phyloP scores from a whole-genome alignment of 2,888 invertebrate genomes.

The Eurois occulta region DNA sequence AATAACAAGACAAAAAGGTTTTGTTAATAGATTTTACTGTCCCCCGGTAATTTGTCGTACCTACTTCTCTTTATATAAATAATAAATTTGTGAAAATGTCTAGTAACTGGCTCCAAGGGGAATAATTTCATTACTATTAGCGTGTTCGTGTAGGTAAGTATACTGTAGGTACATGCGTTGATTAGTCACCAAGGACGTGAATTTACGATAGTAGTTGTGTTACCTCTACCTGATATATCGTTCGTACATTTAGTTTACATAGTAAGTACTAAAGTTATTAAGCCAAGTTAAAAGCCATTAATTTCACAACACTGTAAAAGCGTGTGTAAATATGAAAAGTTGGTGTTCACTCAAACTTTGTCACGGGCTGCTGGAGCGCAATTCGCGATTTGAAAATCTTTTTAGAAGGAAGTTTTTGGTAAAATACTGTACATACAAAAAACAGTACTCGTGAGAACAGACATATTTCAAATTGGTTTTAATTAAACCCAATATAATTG shows the following conservation, averaged over 20 bases:
- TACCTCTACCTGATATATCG: constrained; percentile 10
- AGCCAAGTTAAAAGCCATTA: constrained; percentile 11
- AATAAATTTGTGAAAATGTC: constrained; percentile 36
- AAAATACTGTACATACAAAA: too few relatives aligned
- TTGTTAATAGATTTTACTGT: constrained; percentile 39
- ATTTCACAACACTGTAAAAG: constrained; percentile 19
- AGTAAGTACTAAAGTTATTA: constrained; percentile 29
- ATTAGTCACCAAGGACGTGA: constrained; percentile 54
- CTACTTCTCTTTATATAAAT: constrained; percentile 31
- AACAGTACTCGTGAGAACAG: too few relatives aligned
- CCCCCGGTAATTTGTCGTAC: constrained; percentile 9
- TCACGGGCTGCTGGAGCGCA: not conserved
- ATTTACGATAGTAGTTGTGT: constrained; percentile 48
- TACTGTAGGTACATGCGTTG: constrained; percentile 1
- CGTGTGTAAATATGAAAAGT: not conserved
- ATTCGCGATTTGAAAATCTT: not conserved
- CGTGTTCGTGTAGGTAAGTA: constrained; percentile 5
- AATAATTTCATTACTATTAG: constrained; percentile 50
- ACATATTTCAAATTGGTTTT: not conserved
- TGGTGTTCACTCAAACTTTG: not conserved
- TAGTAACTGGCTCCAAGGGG: constrained; percentile 33
- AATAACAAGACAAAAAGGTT: constrained; percentile 34
- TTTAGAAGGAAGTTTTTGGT: not conserved
- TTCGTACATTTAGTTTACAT: constrained; percentile 16
- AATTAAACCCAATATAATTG: not conserved